Conservation (phyloP, 2,113 vertebrate genomes). For the Scolopax mira region DNA sequence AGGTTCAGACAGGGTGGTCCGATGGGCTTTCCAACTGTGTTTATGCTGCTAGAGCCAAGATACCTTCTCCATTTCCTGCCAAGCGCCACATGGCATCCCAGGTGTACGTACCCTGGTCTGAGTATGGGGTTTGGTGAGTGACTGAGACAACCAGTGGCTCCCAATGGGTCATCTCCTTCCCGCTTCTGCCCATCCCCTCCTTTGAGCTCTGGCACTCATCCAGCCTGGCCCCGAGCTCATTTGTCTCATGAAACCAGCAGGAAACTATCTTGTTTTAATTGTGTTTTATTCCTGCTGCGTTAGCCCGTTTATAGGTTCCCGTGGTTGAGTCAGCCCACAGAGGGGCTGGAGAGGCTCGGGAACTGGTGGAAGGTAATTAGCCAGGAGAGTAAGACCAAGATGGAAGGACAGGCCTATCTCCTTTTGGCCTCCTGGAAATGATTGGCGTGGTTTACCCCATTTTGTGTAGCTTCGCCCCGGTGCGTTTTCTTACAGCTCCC, state of each 20-base stretch:
- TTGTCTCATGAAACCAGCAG: neutral
- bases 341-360: neutral
- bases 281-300: neutral
- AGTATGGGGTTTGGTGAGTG: neutral
- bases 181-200: neutral
- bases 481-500: neutral
- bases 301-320: slow-evolving; percentile 18
- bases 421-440: neutral
- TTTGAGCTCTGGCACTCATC: neutral
- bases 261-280: slow-evolving; percentile 30
- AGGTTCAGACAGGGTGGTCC: neutral
- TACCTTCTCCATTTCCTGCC: neutral
- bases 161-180: neutral
- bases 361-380: neutral
- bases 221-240: neutral
- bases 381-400: neutral
- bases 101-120: neutral
- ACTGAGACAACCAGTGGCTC: neutral
- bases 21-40: neutral
- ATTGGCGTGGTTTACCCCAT: neutral
- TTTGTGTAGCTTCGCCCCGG: neutral
- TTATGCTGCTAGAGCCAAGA: neutral
- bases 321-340: neutral
- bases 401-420: neutral
- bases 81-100: neutral